Base-by-base conservation (phyloP, 2,888 invertebrate genomes). In the Tineola bisselliella region DNA sequence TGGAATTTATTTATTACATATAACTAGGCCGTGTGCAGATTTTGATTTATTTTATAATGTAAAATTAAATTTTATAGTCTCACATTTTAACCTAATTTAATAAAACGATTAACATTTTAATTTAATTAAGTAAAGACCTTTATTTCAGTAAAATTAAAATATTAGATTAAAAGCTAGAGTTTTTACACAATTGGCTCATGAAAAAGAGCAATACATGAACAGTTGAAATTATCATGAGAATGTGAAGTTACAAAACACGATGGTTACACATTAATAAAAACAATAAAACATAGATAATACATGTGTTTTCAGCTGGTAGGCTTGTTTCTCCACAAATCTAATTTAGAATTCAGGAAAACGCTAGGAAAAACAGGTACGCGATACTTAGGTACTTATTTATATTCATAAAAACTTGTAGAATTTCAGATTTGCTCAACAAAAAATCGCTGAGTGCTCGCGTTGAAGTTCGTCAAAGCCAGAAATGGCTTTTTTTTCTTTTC, bases 401-500 rank as follows among this genome's bases (percentile, higher is more conserved):
- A 58, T 58, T 58, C 58, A 58, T 58, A 31, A 33, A 54, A 58
- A 58, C 58, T 58, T 58, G 58, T 19, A 58, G 15, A 58, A 58
- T 33, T 58, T 58, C n/a, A 33, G 58, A 58, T 58, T 58, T 30
- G 2, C 13, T 58, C 33, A 25, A 58, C 58, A 33, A 58, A 18
- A 25, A 19, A 13, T 33, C 33, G 58, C 56, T n/a, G 56, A 56
- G 56, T 25, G 25, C 13, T 56, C 8, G 31, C 10, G 56, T 18
- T n/a, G 3, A 56, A 56, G n/a, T 58, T 58, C 13, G 19, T 33
- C 58, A 58, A 58, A 58, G 58, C n/a, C 58, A 31, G 19, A 33
- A 58, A 58, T 58, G 65, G 64, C 64, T 67, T 69, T 69, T 25
- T 25, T 63, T 67, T 19, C 65, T 67, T 67, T 67, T 65, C 71